These are phyloP conservation scores for Perdix hodgsoniae DNA, from an alignment of 2,797 vertebrate species.

Conservation along the genomic window DNA sequence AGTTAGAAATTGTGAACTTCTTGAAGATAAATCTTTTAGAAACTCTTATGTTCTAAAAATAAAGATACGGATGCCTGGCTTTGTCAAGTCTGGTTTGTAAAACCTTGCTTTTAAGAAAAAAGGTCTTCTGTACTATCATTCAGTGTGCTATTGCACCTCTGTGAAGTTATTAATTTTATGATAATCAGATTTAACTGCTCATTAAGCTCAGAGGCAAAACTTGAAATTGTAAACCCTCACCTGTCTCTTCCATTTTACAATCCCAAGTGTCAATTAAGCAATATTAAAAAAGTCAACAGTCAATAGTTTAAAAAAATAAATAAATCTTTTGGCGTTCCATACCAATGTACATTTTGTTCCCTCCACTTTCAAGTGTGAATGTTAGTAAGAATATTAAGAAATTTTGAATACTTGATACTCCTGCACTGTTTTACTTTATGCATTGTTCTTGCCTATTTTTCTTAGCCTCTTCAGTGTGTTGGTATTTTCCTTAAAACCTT, in stretches of 20 bases:
- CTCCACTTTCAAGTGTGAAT: not conserved
- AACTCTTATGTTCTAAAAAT: not conserved
- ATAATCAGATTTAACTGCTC: not conserved
- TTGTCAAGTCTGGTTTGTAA: not conserved
- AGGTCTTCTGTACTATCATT: not conserved
- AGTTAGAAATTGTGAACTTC: not conserved
- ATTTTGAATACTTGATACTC: not conserved
- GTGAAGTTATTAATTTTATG: not conserved
- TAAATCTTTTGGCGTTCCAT: not conserved
- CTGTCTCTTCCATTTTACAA: too few relatives aligned
- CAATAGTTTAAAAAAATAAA: too few relatives aligned
- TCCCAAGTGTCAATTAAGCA: not conserved
- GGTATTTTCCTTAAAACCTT: slow-evolving; percentile 28
- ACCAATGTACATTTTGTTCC: not conserved
- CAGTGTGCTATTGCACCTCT: not conserved
- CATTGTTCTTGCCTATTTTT: slow-evolving; percentile 13
- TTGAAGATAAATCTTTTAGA: not conserved
- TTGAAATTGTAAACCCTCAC: not conserved
- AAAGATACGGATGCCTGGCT: not conserved
- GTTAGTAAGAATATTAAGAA: not conserved
- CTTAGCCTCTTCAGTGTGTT: not conserved
- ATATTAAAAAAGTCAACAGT: too few relatives aligned
- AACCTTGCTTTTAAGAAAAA: not conserved
- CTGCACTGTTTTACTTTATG: not conserved
- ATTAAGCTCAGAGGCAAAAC: not conserved